Evolutionary conservation across 2,113 vertebrate species (phyloP), one percentile per base, ranked within the genome.

Genomic region (Alces alces): DNA sequence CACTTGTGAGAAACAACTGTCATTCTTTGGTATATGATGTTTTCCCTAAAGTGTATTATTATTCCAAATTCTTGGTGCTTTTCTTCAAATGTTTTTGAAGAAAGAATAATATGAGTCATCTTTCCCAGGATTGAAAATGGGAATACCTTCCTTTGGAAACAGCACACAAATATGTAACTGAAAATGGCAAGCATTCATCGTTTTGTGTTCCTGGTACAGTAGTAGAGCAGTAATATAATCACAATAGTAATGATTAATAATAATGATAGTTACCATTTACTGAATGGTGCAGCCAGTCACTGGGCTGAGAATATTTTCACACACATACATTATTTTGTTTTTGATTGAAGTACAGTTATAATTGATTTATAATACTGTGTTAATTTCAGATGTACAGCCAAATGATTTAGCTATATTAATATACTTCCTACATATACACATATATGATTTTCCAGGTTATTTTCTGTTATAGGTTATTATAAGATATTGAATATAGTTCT

Each of bases 61-160:
- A 30, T 93, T 95, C 78, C 27, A 39, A 52, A 58, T 84, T 89
- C 50, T 84, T 54, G 73, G 2, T 90, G 27, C 61, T 88, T 76
- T 54, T 36, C 60, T 84, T 89, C 85, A 85, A 54, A 50, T 61
- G 28, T 55, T 94, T 91, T 95, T 91, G 91, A 96, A 73, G 47
- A 97, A 66, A 80, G 47, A 96, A 82, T 58, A 66, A 15, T 28
- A 66, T 73, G 90, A 95, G 39, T 89, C 86, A 93, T 91, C 50
- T 91, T 79, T 94, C 78, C 43, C 4, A 30, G 45, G 36, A 45
- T 5, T 73, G 55, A 52, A 89, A 95, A 55, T n/a, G 36, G 89
- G 55, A 84, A 25, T 66, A n/a, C 27, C 78, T 93, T 7, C 58
- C 66, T 91, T 96, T 96, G 86, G 61, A 92, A 89, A 89, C 2